A percentile compares a stretch with the other conserved stretches of the same genome.
phyloP scores from a whole-genome alignment of 1,140 invertebrate species.

The Cyphomyrmex costatus region DNA sequence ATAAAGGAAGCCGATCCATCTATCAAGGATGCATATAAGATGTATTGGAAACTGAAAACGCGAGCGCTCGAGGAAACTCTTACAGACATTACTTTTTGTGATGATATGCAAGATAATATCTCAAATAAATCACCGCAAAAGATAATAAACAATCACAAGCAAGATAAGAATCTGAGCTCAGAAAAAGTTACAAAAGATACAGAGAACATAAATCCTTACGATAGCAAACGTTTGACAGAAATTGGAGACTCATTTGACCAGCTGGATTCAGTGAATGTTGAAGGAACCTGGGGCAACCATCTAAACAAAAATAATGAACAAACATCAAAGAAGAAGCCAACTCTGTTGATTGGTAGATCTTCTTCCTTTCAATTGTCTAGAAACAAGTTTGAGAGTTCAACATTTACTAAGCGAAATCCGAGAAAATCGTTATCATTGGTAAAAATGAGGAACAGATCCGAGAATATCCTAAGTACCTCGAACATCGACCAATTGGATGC shows the following conservation, averaged over 20 bases:
- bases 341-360: constrained; percentile 81
- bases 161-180: constrained; percentile 3
- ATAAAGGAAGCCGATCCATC: constrained; percentile 91
- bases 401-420: constrained; percentile 91
- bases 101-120: constrained; percentile 72
- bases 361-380: constrained; percentile 88
- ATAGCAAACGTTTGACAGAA: constrained; percentile 74
- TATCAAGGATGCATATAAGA: constrained; percentile 92
- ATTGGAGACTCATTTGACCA: background rate
- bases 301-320: constrained; percentile 86
- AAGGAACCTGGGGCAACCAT: constrained; percentile 88
- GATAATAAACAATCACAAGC: constrained; percentile 7
- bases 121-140: constrained; percentile 66
- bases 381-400: constrained; percentile 90
- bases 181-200: constrained; percentile 40
- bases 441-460: constrained; percentile 75
- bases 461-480: constrained; percentile 10
- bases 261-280: constrained; percentile 78
- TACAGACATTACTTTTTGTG: constrained; percentile 83
- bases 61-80: constrained; percentile 90
- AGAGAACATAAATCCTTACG: constrained; percentile 72
- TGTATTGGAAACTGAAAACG: constrained; percentile 93
- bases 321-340: constrained; percentile 74
- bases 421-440: constrained; percentile 89
- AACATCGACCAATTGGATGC: background rate